These are phyloP conservation scores for Bombus sylvicola DNA, from an alignment of 1,140 invertebrate species.

Conservation along the genomic window DNA sequence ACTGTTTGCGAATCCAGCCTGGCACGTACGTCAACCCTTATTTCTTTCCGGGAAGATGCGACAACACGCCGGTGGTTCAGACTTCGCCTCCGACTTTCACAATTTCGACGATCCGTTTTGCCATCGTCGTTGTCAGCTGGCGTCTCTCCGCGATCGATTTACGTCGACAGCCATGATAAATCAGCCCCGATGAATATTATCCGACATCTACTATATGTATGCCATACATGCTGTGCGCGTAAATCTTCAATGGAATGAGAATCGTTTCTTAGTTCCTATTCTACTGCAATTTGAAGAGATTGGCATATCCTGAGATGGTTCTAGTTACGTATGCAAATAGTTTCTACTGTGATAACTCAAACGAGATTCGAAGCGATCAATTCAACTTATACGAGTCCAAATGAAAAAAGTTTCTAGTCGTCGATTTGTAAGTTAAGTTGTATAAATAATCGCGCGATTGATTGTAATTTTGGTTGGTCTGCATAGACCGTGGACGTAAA, in stretches of 20 bases:
- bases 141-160: slow-evolving; percentile 38
- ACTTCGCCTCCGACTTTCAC: slow-evolving; percentile 27
- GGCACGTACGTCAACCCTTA: slow-evolving; percentile 48
- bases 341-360: not conserved
- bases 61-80: not conserved
- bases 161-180: slow-evolving; percentile 56
- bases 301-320: not conserved
- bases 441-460: not conserved
- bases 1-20: slow-evolving; percentile 40
- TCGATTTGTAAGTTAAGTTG: not conserved
- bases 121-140: slow-evolving; percentile 23
- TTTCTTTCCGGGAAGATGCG: slow-evolving; percentile 18
- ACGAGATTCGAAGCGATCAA: not conserved
- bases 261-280: not conserved
- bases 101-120: slow-evolving; percentile 56
- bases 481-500: not conserved
- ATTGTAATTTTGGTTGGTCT: not conserved
- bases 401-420: not conserved
- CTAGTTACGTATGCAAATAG: too few relatives aligned
- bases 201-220: not conserved
- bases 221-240: not conserved
- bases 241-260: not conserved
- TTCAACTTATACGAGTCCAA: too few relatives aligned
- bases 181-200: slow-evolving; percentile 59
- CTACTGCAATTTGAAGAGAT: not conserved